Base-by-base conservation (phyloP, 2,888 invertebrate species). In the Volucella inanis region DNA sequence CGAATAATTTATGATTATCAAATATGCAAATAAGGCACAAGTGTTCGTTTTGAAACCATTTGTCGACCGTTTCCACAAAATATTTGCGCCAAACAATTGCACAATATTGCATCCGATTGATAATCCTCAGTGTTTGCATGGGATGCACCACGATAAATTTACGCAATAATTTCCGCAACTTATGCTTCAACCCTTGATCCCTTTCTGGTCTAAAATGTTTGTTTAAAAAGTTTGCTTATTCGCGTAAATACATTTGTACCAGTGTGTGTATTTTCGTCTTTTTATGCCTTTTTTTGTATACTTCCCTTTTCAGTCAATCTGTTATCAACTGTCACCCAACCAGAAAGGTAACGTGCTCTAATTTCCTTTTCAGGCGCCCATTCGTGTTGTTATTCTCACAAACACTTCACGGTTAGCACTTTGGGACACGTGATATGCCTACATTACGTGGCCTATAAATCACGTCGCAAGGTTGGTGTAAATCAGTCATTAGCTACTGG, bases 401-500 rank as follows among this genome's bases (percentile, higher is more conserved):
- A 85, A 80, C 80, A 80, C 80, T 80, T 76, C 84, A 85, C 67
- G 84, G 80, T 71, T 85, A 71, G 84, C 80, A 76, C 76, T 85
- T 85, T 62, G 71, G 84, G 71, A 85, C 80, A 85, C 84, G 80
- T 85, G 84, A 80, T 85, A 80, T 76, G 75, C 76, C 71, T 84
- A 67, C 75, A 75, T 70, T 84, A 84, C 84, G 84, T 85, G 84
- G 80, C 75, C 75, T 80, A 85, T 85, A 85, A 85, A 85, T 85
- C 80, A 85, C 80, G 80, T 85, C 70, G 70, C 71, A 75, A 67
- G 71, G 84, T 80, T 85, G 71, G 67, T 76, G 84, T 85, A 85
- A 85, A 85, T 85, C 84, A 85, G 80, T 85, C 84, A 85, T 80
- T 85, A 85, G 80, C 84, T 80, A 85, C 76, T 85, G 84, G 76